These are phyloP conservation scores for Trichacis sp. DNA, from an alignment of 2,888 invertebrate species.

Conservation along the genomic window DNA sequence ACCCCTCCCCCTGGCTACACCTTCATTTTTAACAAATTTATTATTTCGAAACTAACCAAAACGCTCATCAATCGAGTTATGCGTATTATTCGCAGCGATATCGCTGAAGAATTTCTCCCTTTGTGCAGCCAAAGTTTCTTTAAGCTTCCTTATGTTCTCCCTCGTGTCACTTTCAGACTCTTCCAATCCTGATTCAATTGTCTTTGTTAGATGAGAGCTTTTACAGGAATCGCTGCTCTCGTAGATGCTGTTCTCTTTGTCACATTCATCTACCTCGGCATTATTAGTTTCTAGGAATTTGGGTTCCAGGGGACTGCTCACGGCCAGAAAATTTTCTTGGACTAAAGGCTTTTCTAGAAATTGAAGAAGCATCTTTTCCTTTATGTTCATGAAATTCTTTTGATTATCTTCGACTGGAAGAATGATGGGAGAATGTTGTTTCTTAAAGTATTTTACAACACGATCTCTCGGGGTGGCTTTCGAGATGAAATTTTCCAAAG, in stretches of 20 bases:
- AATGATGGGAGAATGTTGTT: too few species aligned
- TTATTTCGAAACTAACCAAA: background rate
- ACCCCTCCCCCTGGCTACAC: too few species aligned
- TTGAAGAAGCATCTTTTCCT: too few species aligned
- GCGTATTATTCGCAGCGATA: slow-evolving; percentile 14
- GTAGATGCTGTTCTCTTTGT: background rate
- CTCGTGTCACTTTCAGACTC: slow-evolving; percentile 27
- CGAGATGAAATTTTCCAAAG: background rate
- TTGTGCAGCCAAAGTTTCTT: slow-evolving; percentile 47
- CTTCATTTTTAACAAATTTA: background rate
- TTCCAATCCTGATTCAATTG: slow-evolving; percentile 41
- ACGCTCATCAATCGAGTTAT: slow-evolving; percentile 25
- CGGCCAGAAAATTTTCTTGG: background rate
- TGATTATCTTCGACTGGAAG: background rate
- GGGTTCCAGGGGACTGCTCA: slow-evolving; percentile 6
- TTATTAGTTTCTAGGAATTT: slow-evolving; percentile 19
- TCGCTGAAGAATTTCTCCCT: slow-evolving; percentile 53
- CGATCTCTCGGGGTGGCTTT: background rate
- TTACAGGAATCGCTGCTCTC: slow-evolving; percentile 3
- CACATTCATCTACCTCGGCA: background rate
- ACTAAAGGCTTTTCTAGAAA: background rate
- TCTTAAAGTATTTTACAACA: background rate
- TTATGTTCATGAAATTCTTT: background rate
- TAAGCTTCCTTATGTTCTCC: slow-evolving; percentile 28
- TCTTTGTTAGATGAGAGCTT: slow-evolving; percentile 14